phyloP scores from a whole-genome alignment of 2,113 vertebrate species.

The Chloropsis hardwickii region DNA sequence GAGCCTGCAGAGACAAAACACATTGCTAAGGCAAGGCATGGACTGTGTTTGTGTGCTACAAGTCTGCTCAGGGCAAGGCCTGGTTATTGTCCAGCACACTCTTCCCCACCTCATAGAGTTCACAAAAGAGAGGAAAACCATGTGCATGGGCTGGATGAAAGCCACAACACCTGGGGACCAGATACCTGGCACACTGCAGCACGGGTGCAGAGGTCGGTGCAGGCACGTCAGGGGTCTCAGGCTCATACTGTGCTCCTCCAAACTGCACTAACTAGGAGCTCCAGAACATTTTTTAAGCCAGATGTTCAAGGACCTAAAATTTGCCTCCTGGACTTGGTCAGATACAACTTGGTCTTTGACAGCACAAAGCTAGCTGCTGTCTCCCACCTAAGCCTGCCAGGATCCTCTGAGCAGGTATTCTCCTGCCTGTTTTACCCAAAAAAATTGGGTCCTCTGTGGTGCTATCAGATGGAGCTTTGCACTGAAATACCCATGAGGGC shows the following conservation, averaged over 20 bases:
- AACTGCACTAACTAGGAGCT: neutral
- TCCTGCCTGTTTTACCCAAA: neutral
- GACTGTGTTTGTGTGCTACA: neutral
- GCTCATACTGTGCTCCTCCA: neutral
- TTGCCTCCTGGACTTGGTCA: neutral
- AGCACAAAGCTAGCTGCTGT: neutral
- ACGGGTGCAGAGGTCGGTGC: rapidly evolving
- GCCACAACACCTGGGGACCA: neutral
- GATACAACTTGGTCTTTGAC: neutral
- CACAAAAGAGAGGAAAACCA: neutral
- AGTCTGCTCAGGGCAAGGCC: neutral
- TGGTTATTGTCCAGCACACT: neutral
- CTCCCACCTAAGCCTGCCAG: neutral
- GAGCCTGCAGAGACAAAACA: neutral
- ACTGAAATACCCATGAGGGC: neutral
- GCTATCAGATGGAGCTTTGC: neutral
- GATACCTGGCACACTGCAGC: neutral
- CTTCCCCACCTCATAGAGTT: neutral
- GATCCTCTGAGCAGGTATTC: neutral
- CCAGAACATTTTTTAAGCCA: neutral
- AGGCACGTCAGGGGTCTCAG: neutral
- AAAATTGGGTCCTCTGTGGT: neutral
- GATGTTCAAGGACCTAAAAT: neutral
- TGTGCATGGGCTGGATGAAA: neutral
- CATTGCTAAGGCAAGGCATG: neutral